Evolutionary conservation across 2,888 invertebrate genomes (phyloP).

Genomic region (Synanthedon vespiformis): DNA sequence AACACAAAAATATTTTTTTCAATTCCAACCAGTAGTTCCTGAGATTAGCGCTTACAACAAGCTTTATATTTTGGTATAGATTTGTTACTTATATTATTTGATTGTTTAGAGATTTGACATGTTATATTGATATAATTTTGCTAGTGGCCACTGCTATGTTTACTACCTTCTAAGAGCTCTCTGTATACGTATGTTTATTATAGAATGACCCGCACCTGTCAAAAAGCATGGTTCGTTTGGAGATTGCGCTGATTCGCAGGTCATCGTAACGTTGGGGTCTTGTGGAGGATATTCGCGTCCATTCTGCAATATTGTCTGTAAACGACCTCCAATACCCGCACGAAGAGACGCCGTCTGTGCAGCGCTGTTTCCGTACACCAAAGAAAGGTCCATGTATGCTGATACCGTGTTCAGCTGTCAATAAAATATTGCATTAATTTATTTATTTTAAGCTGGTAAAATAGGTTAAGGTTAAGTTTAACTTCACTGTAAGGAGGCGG

Average conservation of each 20-base stretch:
- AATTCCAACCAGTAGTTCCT: too few relatives aligned
- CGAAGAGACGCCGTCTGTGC: conserved; percentile 75
- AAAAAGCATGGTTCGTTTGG: conserved; percentile 80
- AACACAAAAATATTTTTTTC: too few relatives aligned
- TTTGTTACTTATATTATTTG: too few relatives aligned
- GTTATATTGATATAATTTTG: too few relatives aligned
- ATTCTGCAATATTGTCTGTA: conserved; percentile 72
- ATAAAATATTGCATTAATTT: not conserved
- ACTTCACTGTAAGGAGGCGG: too few relatives aligned
- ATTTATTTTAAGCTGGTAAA: too few relatives aligned
- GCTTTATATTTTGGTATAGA: too few relatives aligned
- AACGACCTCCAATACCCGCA: conserved; percentile 75
- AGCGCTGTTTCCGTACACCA: conserved; percentile 83
- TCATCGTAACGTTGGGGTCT: conserved; percentile 75
- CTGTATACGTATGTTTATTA: not conserved
- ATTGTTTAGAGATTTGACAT: too few relatives aligned
- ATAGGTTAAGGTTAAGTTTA: too few relatives aligned
- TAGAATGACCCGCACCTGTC: conserved; percentile 62
- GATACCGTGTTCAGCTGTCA: conserved; percentile 75
- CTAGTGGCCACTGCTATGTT: too few relatives aligned
- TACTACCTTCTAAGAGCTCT: too few relatives aligned
- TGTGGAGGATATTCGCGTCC: conserved; percentile 81
- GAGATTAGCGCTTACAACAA: too few relatives aligned
- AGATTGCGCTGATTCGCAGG: conserved; percentile 74
- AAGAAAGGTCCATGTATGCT: conserved; percentile 80